Evolutionary conservation across 2,113 vertebrate genomes (phyloP), one percentile per base, ranked within the genome.

Genomic region (Brevimyrus niger): DNA sequence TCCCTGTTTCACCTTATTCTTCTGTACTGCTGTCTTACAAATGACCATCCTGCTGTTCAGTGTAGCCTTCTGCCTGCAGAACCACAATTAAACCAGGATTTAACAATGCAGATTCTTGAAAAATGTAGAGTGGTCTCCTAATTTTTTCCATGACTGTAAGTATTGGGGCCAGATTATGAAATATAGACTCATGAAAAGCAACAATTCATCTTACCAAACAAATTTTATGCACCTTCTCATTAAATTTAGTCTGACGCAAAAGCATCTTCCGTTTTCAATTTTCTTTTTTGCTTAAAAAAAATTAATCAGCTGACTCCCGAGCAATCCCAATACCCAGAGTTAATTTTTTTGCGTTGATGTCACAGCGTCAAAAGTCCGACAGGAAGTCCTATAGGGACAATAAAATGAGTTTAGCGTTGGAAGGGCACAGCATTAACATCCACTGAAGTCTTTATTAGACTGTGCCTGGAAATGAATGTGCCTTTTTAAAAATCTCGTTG

Each of bases 341-440:
- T 82, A 90, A 87, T 90, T 90, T 88, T 82, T 50, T 84, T 38
- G 35, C 4, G 13, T 76, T 53, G 86, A 58, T 42, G 73, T 88
- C 17, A 38, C 69, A 21, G 5, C 2, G 2, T 58, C 53, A 31
- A 87, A 82, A 61, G 46, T 83, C 87, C 31, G 35, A 88, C 86
- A 58, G 89, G 11, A 17, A 88, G 73, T 65, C 38, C 21, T 47
- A 42, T 23, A 55, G n/a, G 35, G 31, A 55, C 7, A 11, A 55
- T 11, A 31, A 44, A 80, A 88, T 61, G n/a, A 85, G 38, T 84
- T 85, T 89, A 84, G 51, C 80, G 69, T 86, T 89, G 88, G 58
- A 53, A 85, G 48, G 38, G 53, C 8, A 4, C 17, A 0, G 11
- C 35, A 15, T 61, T 86, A 85, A 61, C 55, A 89, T 51, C 76